Conservation (phyloP, 1,140 invertebrate species). For the Pinna nobilis region DNA sequence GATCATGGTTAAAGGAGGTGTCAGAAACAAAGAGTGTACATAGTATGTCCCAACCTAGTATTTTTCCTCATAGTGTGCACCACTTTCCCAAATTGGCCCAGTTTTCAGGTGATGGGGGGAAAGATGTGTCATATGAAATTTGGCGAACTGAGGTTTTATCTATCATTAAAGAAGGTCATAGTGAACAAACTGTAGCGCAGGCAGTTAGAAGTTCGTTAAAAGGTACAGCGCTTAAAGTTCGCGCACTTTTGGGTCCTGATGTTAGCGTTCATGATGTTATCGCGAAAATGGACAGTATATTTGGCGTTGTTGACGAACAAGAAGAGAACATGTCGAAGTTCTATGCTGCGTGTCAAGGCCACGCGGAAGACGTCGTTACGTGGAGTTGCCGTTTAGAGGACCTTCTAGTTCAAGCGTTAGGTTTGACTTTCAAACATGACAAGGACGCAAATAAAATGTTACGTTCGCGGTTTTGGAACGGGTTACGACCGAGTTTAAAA, state of each 20-base stretch:
- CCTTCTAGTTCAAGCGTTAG: constrained; percentile 1
- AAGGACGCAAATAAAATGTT: constrained; percentile 3
- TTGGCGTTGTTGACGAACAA: constrained; percentile 16
- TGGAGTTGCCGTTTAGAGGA: constrained; percentile 28
- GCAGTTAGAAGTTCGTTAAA: constrained; percentile 6
- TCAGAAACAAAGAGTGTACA: too few species aligned
- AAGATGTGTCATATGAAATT: not conserved
- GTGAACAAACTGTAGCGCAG: not conserved
- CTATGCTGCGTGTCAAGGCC: constrained; percentile 12
- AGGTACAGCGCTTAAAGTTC: not conserved
- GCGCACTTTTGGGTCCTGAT: not conserved
- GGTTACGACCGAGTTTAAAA: constrained; percentile 4
- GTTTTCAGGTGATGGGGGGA: not conserved
- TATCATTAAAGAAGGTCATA: not conserved
- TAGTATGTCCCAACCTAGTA: too few species aligned
- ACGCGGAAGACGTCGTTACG: constrained; percentile 1
- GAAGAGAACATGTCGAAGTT: constrained; percentile 11
- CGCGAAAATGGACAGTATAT: constrained; percentile 9
- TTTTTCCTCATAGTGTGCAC: too few species aligned
- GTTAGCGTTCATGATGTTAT: not conserved
- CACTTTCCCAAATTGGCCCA: not conserved
- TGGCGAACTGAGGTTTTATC: not conserved
- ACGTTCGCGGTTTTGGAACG: constrained; percentile 19
- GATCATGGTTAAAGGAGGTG: too few species aligned
- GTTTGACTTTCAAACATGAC: not conserved